Evolutionary conservation across 2,113 vertebrate genomes (phyloP), one percentile per base, ranked within the genome.

Genomic region (Ursus arctos): DNA sequence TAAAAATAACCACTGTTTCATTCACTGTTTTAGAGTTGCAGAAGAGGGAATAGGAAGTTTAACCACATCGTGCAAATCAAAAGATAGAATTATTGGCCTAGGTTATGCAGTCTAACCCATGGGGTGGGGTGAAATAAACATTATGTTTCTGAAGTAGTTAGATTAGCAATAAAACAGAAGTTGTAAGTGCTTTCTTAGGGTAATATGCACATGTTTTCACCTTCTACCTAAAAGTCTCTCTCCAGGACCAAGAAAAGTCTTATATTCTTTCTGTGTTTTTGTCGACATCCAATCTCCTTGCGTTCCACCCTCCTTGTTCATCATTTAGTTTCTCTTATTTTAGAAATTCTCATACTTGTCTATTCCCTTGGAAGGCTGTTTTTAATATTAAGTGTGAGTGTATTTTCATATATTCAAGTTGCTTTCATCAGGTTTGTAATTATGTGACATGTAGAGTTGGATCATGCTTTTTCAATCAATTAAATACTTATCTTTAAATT

Each of bases 1-100:
- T 72, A 91, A 96, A 97, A 97, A 91, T 88, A 88, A 59, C 12
- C 22, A 59, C 9, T 63, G 22, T 67, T 88, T 72, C 18, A 93
- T 31, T 82, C n/a, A 71, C 3, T 31, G 9, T 28, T 71, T 91
- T 91, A 65, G 14, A 40, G 12, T 67, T 88, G 7, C 33, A 76
- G 18, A 80, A 49, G 61, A 94, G 12, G 13, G 21, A 59, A 72
- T 33, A 91, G 14, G 19, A 84, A 83, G 12, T 55, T 74, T 85
- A 31, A 57, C 22, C 63, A 77, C 10, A 86, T 36, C 72, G 47
- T 71, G 51, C 6, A 94, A 91, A 61, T 61, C 36, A 76, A 97
- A 94, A 43, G 85, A 77, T 80, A 49, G 21, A 79, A 85, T 92
- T 71, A 74, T 9, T 26, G 57, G 26, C 10, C 31, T 84, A n/a